Evolutionary conservation across 1,140 invertebrate species (phyloP), one percentile per base, ranked within the genome.

Genomic region (Halesus radiatus): DNA sequence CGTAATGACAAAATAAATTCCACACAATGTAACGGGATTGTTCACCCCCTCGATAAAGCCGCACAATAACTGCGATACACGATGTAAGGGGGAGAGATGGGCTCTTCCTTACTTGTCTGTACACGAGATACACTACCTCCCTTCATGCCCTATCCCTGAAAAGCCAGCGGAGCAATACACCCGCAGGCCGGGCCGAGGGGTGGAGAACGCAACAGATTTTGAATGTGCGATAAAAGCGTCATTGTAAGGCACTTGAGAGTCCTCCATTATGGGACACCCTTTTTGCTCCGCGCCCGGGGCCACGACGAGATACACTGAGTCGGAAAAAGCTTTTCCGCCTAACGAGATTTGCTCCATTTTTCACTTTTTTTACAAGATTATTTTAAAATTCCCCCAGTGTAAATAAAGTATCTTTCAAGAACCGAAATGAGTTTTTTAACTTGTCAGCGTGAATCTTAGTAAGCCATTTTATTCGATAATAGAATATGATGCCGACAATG

Each of bases 201-300:
- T 6, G n/a, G 29, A 54, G 37, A 23, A 68, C 52, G 60, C 64
- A 78, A 78, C 66, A 78, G 76, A 78, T 78, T 78, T 72, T 70
- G 26, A 72, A 78, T 78, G 66, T 20, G 76, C 66, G 76, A 78
- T 78, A 78, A 78, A 78, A 58, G 50, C 58, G 23, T 72, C 58
- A 50, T 72, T 78, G 64, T 64, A 53, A 52, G 22, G 52, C 76
- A 78, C 52, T 72, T 70, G 76, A 78, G 66, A 32, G 66, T n/a
- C 50, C 76, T 58, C 54, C 64, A 78, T 70, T 78, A 70, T 26
- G 23, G 37, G 37, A 5, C 5, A 53, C 29, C 74, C 72, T 58
- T 72, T 23, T 10, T 58, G 8, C 26, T 74, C 50, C 13, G 52
- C n/a, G 26, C 72, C 26, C 16, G 23, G 10, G 72, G 23, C 56